phyloP scores from a whole-genome alignment of 1,140 invertebrate genomes.

The Planococcus citri region DNA sequence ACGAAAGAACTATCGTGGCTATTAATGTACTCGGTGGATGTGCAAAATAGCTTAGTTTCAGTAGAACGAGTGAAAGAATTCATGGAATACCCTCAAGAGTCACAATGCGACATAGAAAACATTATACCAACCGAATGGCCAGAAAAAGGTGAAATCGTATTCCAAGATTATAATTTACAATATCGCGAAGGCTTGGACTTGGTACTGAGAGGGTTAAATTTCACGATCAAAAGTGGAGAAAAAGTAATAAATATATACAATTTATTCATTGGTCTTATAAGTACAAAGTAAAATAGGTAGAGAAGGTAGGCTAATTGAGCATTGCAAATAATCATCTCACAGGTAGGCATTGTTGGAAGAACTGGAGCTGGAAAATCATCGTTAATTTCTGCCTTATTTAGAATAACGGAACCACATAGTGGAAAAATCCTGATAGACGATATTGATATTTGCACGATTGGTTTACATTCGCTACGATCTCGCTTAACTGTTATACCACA shows the following conservation, averaged over 20 bases:
- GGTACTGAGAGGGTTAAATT: conserved; percentile 58
- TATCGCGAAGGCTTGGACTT: conserved; percentile 69
- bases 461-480: conserved; percentile 78
- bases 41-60: conserved; percentile 95
- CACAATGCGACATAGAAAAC: conserved; percentile 65
- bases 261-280: no score
- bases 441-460: conserved; percentile 70
- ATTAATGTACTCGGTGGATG: conserved; percentile 89
- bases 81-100: conserved; percentile 65
- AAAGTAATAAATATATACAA: no score
- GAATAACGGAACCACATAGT: conserved; percentile 72
- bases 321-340: background rate
- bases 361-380: conserved; percentile 83
- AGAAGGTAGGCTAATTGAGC: background rate
- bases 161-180: conserved; percentile 61
- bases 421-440: conserved; percentile 86
- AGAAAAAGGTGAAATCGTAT: conserved; percentile 52
- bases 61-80: conserved; percentile 97
- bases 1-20: conserved; percentile 93
- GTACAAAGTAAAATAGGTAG: no score
- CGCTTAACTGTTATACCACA: conserved; percentile 85
- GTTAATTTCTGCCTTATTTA: conserved; percentile 65
- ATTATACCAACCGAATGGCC: conserved; percentile 60
- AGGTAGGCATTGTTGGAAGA: conserved; percentile 65
- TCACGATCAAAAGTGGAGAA: conserved; percentile 56